Evolutionary conservation across 2,888 invertebrate genomes (phyloP), one percentile per base, ranked within the genome.

Genomic region (Rhagium mordax): DNA sequence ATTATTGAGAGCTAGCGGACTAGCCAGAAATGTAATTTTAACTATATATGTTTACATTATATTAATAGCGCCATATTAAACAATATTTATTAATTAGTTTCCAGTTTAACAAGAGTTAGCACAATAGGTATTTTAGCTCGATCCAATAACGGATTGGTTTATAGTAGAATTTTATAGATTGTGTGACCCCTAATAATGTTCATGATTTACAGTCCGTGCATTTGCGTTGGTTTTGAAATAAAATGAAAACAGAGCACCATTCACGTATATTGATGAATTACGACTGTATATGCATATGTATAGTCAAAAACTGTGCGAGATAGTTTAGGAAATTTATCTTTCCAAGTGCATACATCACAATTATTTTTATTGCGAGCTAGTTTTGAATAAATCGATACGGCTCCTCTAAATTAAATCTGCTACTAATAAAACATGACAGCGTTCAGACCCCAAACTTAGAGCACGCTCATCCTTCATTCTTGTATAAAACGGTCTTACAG

Each of bases 401-500:
- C 6, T 24, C 3, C 0, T 33, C 10, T 10, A 33, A 41, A 41
- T n/a, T n/a, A 41, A 41, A 4, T 41, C 13, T 41, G n/a, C 3
- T n/a, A 41, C n/a, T 0, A 41, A 13, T 33, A n/a, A 41, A 41
- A 13, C 41, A 41, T 41, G 13, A 41, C 41, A 13, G 8, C 10
- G 13, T 13, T 13, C 13, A 13, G 3, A 6, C 3, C 6, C 29
- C 8, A 29, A 29, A 2, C 29, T 33, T 33, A 5, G 13, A 10
- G 0, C 41, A 2, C n/a, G 10, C 3, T 41, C n/a, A 4, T 13
- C 10, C 41, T 41, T 41, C n/a, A n/a, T 41, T n/a, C n/a, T 41
- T 41, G 41, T n/a, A 41, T 72, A 27, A 41, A 51, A 62, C 62
- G 66, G 69, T 73, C 73, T 78, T 86, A 41, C 87, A 95, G 96